Evolutionary conservation across 1,140 invertebrate species (phyloP).

Genomic region (Luehdorfia chinensis): DNA sequence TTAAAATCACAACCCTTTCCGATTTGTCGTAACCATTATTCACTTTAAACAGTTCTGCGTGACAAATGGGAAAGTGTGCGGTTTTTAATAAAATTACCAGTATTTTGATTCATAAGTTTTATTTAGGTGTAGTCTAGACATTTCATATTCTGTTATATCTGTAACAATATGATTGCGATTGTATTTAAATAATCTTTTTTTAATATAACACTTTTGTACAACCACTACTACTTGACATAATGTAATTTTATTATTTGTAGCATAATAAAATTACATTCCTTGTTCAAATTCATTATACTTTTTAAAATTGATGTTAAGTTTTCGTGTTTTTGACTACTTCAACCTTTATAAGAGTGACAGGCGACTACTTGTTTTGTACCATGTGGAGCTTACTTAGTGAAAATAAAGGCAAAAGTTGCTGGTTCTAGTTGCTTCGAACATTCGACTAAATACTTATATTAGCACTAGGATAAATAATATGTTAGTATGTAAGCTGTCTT

Average conservation of each 20-base stretch:
- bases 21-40: too few relatives aligned
- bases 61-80: conserved; percentile 9
- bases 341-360: too few relatives aligned
- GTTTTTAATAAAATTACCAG: conserved; percentile 11
- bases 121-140: conserved; percentile 14
- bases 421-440: background rate
- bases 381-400: too few relatives aligned
- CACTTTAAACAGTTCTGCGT: background rate
- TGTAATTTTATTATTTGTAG: too few relatives aligned
- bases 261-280: too few relatives aligned
- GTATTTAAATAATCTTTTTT: conserved; percentile 7
- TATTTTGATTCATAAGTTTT: conserved; percentile 5
- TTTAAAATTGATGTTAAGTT: too few relatives aligned
- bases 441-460: conserved; percentile 5
- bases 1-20: background rate
- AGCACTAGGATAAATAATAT: conserved; percentile 3
- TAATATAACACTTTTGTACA: too few relatives aligned
- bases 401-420: conserved; percentile 3
- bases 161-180: too few relatives aligned
- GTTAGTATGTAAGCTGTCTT: conserved; percentile 13
- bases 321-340: too few relatives aligned
- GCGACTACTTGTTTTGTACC: too few relatives aligned
- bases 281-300: too few relatives aligned
- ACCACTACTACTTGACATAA: too few relatives aligned
- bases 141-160: conserved; percentile 17